These are phyloP conservation scores for Neosalanx taihuensis DNA, from an alignment of 2,797 vertebrate genomes.

Conservation along the genomic window DNA sequence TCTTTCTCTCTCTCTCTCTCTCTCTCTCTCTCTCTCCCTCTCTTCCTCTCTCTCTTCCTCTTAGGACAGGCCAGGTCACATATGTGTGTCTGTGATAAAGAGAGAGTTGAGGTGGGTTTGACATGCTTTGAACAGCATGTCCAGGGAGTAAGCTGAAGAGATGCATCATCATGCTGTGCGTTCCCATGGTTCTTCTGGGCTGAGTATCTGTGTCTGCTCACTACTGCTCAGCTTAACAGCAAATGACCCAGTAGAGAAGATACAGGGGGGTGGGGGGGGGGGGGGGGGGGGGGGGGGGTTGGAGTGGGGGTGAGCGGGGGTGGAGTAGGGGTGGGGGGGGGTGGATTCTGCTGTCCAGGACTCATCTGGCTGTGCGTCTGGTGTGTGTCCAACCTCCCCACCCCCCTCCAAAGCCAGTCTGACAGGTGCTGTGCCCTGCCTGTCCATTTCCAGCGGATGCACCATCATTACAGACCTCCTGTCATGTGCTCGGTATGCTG, in stretches of 20 bases:
- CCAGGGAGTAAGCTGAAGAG: too few species aligned
- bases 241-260: not conserved
- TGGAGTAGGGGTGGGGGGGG: too few species aligned
- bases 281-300: not conserved
- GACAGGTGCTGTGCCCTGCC: conserved; percentile 61
- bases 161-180: too few species aligned
- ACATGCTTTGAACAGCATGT: too few species aligned
- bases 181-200: too few species aligned
- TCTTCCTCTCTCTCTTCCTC: too few species aligned
- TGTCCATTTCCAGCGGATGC: conserved; percentile 31
- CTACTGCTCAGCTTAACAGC: not conserved
- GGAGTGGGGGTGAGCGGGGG: conserved; percentile 33
- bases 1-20: too few species aligned
- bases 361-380: conserved; percentile 60
- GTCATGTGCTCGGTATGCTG: not conserved
- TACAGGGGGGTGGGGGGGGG: not conserved
- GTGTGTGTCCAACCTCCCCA: conserved; percentile 60
- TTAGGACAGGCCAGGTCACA: too few species aligned
- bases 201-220: too few species aligned
- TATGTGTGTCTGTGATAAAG: too few species aligned
- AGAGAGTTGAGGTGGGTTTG: not conserved
- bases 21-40: too few species aligned
- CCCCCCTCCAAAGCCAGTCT: conserved; percentile 54
- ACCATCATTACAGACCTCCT: not conserved
- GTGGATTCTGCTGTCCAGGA: conserved; percentile 31